Evolutionary conservation across 2,797 vertebrate species (phyloP), one percentile per base, ranked within the genome.

Genomic region (Pteropus rufus): DNA sequence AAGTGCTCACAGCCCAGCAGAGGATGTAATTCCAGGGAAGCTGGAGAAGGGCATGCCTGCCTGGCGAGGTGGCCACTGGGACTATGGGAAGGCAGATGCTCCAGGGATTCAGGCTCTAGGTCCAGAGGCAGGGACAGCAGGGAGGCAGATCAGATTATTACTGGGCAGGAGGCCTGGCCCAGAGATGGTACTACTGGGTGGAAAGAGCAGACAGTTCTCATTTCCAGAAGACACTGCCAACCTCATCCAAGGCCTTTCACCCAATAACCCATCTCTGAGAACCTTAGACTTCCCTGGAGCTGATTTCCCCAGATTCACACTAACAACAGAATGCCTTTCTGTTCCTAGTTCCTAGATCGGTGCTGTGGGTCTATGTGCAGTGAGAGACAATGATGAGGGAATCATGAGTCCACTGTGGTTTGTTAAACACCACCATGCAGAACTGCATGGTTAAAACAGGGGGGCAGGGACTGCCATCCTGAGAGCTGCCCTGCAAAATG

Each of bases 401-500:
- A 39, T 54, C 14, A 2, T 2, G 21, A 54, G 69, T 41, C 44
- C 46, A 46, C n/a, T 11, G 16, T 9, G 49, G 89, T 41, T 93
- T 80, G 65, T 56, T 83, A 72, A 81, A 36, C n/a, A 72, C 10
- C 76, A 75, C 31, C 9, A 65, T 1, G 7, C 39, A 70, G 54
- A 56, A 29, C 76, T 58, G 31, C 26, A 18, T 0, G 2, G 79
- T 75, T 83, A 34, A 92, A 52, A 44, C 18, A 16, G 4, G 1
- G 31, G 85, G 90, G 80, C n/a, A 76, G 69, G 58, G 96, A 88
- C 91, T 54, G 89, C 91, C 82, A n/a, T 83, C 93, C 93, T 67
- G 72, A 97, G 94, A 80, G 96, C 81, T 64, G 76, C 62, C 83
- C 29, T 81, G 87, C 88, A 87, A 84, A 97, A 95, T 84, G 89